These are phyloP conservation scores for Lepidocyrtoides sp. DNA, from an alignment of 2,888 invertebrate genomes.

Conservation along the genomic window DNA sequence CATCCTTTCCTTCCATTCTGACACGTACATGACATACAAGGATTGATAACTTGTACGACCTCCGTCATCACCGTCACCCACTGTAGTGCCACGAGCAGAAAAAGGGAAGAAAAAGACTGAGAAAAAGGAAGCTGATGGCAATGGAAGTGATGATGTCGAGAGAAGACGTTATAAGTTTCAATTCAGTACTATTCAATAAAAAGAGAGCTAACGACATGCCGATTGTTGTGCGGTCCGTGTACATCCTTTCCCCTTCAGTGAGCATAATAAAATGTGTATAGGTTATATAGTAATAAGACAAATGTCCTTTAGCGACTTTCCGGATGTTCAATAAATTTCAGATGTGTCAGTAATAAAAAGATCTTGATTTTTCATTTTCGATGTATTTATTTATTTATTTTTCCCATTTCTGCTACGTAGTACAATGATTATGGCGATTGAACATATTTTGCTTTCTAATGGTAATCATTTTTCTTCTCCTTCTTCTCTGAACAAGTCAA, in stretches of 20 bases:
- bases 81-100: not conserved
- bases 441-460: slow-evolving; percentile 1
- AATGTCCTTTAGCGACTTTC: slow-evolving; percentile 26
- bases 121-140: not conserved
- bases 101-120: not conserved
- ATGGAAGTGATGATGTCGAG: not conserved
- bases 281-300: slow-evolving; percentile 9
- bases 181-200: slow-evolving; percentile 30
- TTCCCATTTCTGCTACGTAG: not conserved
- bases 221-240: not conserved
- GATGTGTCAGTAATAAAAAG: slow-evolving; percentile 41
- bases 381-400: slow-evolving; percentile 14
- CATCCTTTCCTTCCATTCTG: slow-evolving; percentile 35
- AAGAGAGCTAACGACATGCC: not conserved
- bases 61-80: slow-evolving; percentile 21
- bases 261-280: no score
- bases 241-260: no score
- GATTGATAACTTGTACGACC: slow-evolving; percentile 61
- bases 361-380: not conserved
- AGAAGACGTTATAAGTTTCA: slow-evolving; percentile 18
- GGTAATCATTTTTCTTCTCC: not conserved
- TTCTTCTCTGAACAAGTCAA: not conserved
- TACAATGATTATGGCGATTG: not conserved
- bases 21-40: slow-evolving; percentile 61
- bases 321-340: slow-evolving; percentile 58